Conservation (phyloP, 2,797 vertebrate genomes). For the Lemur catta region DNA sequence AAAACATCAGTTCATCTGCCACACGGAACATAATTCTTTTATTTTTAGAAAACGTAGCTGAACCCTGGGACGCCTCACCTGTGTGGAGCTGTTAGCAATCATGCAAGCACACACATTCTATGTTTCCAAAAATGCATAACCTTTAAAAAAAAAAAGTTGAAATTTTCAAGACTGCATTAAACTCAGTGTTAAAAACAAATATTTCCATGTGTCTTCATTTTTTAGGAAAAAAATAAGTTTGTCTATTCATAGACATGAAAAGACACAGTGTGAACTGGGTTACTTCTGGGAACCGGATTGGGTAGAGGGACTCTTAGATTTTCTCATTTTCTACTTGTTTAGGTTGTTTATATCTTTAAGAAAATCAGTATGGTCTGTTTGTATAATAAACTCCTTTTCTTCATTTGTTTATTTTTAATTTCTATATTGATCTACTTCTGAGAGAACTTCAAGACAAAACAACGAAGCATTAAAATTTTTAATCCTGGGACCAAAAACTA, state of each 20-base stretch:
- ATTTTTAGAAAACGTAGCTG: background rate
- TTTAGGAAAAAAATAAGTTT: background rate
- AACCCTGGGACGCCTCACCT: background rate
- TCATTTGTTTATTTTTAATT: conserved; percentile 15
- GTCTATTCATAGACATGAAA: background rate
- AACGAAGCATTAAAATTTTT: conserved; percentile 52
- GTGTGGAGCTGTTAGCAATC: background rate
- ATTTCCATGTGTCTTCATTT: background rate
- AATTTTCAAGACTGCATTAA: background rate
- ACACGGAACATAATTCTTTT: background rate
- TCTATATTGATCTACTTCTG: conserved; percentile 42
- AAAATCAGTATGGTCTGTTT: conserved; percentile 15
- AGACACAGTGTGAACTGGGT: background rate
- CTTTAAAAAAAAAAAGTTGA: background rate
- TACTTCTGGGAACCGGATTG: background rate
- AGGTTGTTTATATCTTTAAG: conserved; percentile 10
- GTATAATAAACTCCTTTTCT: conserved; percentile 35
- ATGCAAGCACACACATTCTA: fast-evolving
- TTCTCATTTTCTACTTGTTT: background rate
- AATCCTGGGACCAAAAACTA: background rate
- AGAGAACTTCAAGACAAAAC: conserved; percentile 44
- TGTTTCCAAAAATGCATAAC: background rate
- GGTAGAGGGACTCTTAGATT: background rate
- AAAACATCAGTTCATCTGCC: background rate
- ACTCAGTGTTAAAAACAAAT: background rate